Base-by-base conservation (phyloP, 2,888 invertebrate species). In the Stratiomys singularior region DNA sequence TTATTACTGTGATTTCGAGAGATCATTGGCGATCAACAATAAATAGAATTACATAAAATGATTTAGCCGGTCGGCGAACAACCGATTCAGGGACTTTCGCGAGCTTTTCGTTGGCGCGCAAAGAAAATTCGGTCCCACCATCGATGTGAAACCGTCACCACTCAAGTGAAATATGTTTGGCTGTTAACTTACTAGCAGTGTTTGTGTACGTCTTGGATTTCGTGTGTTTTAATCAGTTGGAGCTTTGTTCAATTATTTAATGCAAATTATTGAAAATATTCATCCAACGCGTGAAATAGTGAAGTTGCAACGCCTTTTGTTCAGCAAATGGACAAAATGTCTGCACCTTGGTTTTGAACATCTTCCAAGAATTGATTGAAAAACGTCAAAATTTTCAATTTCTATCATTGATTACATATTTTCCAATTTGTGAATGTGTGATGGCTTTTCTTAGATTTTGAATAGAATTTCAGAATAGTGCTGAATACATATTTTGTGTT, bases 1-100 rank as follows among this genome's bases (percentile, higher is more conserved):
- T 69, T 69, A 69, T 44, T 74, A 74, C 58, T 18, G 74, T 37
- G 23, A 74, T 60, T 74, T 58, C 58, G 21, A 58, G 27, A 56
- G 72, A 72, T 72, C 56, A 60, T 60, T 58, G 74, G 28, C 21
- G 60, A 47, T 74, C 74, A 60, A 37, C 25, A 21, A 47, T 5
- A 47, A 69, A 30, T 60, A 60, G 23, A 25, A 52, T 52, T 52
- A 52, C 37, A 52, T 66, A 25, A 66, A 25, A 46, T 25, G 9
- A 5, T 37, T 37, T 44, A 15, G 69, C 69, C 47, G 69, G 69
- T 47, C 15, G 46, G 47, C 30, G 47, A 25, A 47, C 47, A 25
- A 47, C 21, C 37, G 9, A 37, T 66, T 66, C 37, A 66, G 66
- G 66, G 37, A 47, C n/a, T 25, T 47, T 7, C 60, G 60, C 23